Percentiles rank a stretch among this genome's conserved stretches.
Conservation (phyloP, 2,113 vertebrate genomes). For the Athene noctua region DNA sequence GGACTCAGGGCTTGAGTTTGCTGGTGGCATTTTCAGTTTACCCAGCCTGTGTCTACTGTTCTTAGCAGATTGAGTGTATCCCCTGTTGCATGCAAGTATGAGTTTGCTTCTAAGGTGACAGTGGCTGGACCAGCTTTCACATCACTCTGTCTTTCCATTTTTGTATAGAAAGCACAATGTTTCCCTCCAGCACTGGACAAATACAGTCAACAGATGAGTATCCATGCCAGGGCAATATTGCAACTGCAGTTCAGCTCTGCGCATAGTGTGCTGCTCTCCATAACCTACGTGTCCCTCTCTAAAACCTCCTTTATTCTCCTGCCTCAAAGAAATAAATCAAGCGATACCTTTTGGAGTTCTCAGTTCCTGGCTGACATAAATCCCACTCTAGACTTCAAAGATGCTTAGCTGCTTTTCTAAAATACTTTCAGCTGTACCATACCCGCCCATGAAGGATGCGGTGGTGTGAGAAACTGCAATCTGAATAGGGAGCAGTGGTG, state of each 20-base stretch:
- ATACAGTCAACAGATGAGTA: background rate
- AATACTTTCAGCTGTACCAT: background rate
- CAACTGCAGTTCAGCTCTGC: background rate
- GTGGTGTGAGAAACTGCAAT: background rate
- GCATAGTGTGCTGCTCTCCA: fast-evolving
- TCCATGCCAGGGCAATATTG: background rate
- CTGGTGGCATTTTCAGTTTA: background rate
- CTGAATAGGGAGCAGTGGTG: background rate
- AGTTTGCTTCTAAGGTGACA: background rate
- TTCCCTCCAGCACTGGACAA: background rate
- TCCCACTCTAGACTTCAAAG: background rate
- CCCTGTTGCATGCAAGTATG: background rate
- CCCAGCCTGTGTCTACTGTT: background rate
- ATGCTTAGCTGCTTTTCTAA: background rate
- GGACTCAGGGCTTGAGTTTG: background rate
- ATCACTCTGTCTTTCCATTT: background rate
- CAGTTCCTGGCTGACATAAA: background rate
- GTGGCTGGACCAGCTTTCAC: background rate
- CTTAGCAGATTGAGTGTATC: background rate
- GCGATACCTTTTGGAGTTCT: background rate
- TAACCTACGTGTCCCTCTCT: background rate
- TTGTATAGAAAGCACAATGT: background rate
- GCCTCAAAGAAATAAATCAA: background rate
- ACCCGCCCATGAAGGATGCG: background rate
- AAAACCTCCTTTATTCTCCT: background rate